Evolutionary conservation across 2,113 vertebrate species (phyloP).

Genomic region (Hystrix cristata): DNA sequence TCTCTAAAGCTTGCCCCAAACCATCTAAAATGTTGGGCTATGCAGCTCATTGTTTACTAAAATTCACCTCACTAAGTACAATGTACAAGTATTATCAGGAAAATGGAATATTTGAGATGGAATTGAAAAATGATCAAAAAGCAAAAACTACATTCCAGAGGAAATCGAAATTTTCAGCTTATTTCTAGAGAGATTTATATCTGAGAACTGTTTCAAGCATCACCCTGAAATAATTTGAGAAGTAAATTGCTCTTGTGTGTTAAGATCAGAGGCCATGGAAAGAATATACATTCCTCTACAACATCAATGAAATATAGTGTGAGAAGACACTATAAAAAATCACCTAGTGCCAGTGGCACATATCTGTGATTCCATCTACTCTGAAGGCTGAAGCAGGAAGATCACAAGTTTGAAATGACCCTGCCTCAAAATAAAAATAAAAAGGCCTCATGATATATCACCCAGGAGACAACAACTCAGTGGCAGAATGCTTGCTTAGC

Average conservation of each 20-base stretch:
- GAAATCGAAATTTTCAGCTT: conserved; percentile 50
- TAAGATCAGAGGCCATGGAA: background rate
- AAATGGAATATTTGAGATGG: conserved; percentile 5
- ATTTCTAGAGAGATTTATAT: conserved; percentile 67
- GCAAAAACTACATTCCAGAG: background rate
- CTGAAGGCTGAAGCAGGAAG: background rate
- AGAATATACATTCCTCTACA: background rate
- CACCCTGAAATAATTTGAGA: conserved; percentile 27
- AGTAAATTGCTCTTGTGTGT: conserved; percentile 35
- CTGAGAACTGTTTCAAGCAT: background rate
- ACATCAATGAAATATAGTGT: conserved; percentile 25
- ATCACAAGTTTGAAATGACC: background rate
- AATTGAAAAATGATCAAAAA: conserved; percentile 60
- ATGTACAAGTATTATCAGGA: background rate
- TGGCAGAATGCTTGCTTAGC: background rate
- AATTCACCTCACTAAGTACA: conserved; percentile 52
- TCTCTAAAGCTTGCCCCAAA: conserved; percentile 54
- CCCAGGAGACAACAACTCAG: background rate
- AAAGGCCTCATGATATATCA: background rate
- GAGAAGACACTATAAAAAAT: background rate
- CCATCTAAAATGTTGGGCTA: conserved; percentile 28
- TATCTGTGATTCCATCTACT: background rate
- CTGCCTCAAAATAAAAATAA: background rate
- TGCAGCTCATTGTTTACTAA: conserved; percentile 64
- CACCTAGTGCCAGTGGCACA: background rate